These are phyloP conservation scores for Diadegma fenestrale DNA, from an alignment of 2,888 invertebrate genomes.

Conservation along the genomic window DNA sequence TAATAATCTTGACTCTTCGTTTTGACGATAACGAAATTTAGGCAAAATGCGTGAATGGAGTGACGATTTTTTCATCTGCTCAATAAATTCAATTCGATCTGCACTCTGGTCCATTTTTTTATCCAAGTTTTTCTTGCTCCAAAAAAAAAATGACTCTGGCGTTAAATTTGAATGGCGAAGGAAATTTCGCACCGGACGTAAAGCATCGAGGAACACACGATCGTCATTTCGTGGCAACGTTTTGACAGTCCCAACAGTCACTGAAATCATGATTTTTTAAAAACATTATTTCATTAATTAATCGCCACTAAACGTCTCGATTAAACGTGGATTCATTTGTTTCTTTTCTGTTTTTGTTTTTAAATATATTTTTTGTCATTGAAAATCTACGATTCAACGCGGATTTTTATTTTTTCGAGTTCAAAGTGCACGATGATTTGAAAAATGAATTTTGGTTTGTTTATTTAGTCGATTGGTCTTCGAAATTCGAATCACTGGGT, in stretches of 20 bases:
- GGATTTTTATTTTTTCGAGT: neutral
- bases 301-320: conserved; percentile 2
- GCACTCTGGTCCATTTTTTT: conserved; percentile 8
- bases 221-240: neutral
- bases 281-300: neutral
- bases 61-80: neutral
- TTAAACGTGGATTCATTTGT: neutral
- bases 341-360: neutral
- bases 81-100: neutral
- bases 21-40: conserved; percentile 41
- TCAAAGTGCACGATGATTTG: neutral
- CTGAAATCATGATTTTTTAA: neutral
- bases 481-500: conserved; percentile 26
- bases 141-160: neutral
- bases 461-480: neutral
- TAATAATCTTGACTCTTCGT: conserved; percentile 19
- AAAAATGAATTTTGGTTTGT: neutral
- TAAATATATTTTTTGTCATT: neutral
- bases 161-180: conserved; percentile 1
- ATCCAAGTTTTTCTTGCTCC: neutral
- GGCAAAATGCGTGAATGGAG: neutral
- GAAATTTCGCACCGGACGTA: conserved; percentile 62
- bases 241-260: neutral
- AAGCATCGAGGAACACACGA: conserved; percentile 62
- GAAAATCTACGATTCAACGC: neutral